Percentiles rank a stretch among this genome's conserved stretches.
These are phyloP conservation scores for Eciton burchellii DNA, from an alignment of 1,140 invertebrate species.

Conservation along the genomic window DNA sequence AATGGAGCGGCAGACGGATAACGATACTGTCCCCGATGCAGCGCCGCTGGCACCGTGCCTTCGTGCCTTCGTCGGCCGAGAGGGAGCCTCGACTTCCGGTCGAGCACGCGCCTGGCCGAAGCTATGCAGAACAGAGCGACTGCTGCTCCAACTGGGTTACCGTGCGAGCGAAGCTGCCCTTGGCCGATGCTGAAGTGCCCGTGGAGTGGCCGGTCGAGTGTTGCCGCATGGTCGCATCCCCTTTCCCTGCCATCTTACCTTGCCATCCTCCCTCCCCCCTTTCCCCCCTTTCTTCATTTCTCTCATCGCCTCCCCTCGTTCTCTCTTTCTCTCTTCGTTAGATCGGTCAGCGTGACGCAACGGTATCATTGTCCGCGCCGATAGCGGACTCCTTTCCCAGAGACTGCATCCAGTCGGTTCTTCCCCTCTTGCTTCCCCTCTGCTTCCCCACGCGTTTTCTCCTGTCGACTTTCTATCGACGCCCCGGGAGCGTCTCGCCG, in stretches of 20 bases:
- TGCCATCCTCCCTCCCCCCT: slow-evolving; percentile 28
- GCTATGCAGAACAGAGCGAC: slow-evolving; percentile 48
- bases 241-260: slow-evolving; percentile 17
- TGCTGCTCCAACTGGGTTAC: slow-evolving; percentile 75
- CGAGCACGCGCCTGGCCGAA: slow-evolving; percentile 35
- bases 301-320: slow-evolving; percentile 27
- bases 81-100: slow-evolving; percentile 60
- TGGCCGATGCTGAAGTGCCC: slow-evolving; percentile 66
- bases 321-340: slow-evolving; percentile 18
- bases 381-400: slow-evolving; percentile 44
- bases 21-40: slow-evolving; percentile 38
- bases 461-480: slow-evolving; percentile 12
- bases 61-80: slow-evolving; percentile 30
- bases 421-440: slow-evolving; percentile 5
- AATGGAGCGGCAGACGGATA: slow-evolving; percentile 40
- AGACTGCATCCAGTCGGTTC: slow-evolving; percentile 10
- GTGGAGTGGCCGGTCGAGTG: neutral
- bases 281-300: slow-evolving; percentile 24
- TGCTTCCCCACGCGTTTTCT: slow-evolving; percentile 42
- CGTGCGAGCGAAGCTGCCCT: slow-evolving; percentile 67
- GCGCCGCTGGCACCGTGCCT: slow-evolving; percentile 41
- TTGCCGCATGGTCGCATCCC: neutral
- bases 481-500: neutral
- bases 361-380: slow-evolving; percentile 54
- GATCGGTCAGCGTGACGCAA: slow-evolving; percentile 46